Evolutionary conservation across 2,113 vertebrate genomes (phyloP), one percentile per base, ranked within the genome.

Genomic region (Xiphophorus couchianus): DNA sequence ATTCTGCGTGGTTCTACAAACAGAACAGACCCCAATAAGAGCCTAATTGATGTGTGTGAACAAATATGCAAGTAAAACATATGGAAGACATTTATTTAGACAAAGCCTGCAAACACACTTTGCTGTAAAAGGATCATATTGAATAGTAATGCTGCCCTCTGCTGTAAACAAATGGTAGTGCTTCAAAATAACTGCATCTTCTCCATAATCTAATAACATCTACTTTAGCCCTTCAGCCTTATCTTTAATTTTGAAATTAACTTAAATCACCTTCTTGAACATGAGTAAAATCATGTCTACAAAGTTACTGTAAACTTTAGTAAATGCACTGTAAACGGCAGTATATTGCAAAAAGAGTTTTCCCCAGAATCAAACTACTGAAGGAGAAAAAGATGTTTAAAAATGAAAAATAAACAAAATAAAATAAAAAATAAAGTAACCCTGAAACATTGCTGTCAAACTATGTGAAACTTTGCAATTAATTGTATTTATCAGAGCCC

Each of bases 91-190:
- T 69, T 29, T 33, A 33, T 33, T 35, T 68, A 17, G 54, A 35
- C 5, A 19, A 58, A 73, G 28, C 5, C 48, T 17, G 7, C 1
- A 60, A 44, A 17, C n/a, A 12, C 1, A 1, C 9, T 14, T 1
- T 4, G 0, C 35, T 29, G 4, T 2, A 2, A 48, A 5, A 17
- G 44, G 14, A 28, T 73, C 2, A 4, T 66, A 61, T 1, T 33
- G 13, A 78, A 29, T 66, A 75, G 58, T n/a, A 62, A 78, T 12
- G 1, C 62, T 86, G 86, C 83, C 1, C 90, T 80, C 88, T 92
- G 73, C 77, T 90, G 91, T 83, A 65, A 29, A 79, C 1, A 42
- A 1, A 6, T 2, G 17, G 44, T 63, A 67, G 10, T 14, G 44
- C 44, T 48, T 19, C 44, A 48, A 48, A 48, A 48, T 17, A 48